Evolutionary conservation across 1,140 invertebrate species (phyloP).

Genomic region (Drosophila lowei): DNA sequence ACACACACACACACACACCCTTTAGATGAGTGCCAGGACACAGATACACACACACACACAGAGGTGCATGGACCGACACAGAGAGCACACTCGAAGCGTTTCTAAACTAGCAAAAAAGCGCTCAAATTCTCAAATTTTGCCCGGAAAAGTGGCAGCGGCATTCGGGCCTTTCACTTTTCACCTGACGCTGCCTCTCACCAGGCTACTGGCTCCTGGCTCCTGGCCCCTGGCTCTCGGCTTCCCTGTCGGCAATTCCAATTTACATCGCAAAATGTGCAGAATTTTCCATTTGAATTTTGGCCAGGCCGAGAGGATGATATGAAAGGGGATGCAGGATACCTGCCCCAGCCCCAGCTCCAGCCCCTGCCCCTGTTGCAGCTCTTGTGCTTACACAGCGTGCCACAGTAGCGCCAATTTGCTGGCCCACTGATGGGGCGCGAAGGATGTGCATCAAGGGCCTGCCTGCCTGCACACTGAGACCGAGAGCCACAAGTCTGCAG

Average conservation of each 20-base stretch:
- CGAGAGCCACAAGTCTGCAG: conserved; percentile 31
- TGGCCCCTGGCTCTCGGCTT: conserved; percentile 13
- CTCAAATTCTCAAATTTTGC: conserved; percentile 64
- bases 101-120: conserved; percentile 54
- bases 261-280: conserved; percentile 61
- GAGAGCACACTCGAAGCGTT: conserved; percentile 41
- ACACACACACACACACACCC: conserved; percentile 22
- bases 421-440: conserved; percentile 18
- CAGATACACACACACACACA: conserved; percentile 4
- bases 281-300: conserved; percentile 66
- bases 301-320: not conserved
- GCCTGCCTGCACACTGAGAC: conserved; percentile 23
- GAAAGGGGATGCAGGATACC: not conserved
- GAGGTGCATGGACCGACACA: conserved; percentile 13
- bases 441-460: not conserved
- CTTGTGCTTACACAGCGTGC: conserved; percentile 9
- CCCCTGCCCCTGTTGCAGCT: not conserved
- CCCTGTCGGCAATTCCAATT: conserved; percentile 47
- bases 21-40: conserved; percentile 5
- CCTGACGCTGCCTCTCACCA: conserved; percentile 24
- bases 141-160: conserved; percentile 60
- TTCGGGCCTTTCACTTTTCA: conserved; percentile 73
- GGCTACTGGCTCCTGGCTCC: too few relatives aligned
- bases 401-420: conserved; percentile 51
- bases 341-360: too few relatives aligned